phyloP scores from a whole-genome alignment of 2,113 vertebrate species.

The Atrichornis clamosus region DNA sequence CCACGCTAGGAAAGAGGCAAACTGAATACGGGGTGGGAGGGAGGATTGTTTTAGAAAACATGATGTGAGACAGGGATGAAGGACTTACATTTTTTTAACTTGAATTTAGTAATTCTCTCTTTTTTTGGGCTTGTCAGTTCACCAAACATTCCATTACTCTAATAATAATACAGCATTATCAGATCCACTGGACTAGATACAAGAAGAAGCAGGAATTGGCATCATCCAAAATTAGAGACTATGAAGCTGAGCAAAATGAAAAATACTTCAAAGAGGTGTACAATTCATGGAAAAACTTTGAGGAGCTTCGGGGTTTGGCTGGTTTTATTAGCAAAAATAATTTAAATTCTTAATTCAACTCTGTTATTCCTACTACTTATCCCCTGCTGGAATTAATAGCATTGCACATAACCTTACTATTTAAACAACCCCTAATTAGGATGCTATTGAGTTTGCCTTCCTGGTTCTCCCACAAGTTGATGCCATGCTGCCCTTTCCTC shows the following conservation, averaged over 20 bases:
- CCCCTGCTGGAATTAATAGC: neutral
- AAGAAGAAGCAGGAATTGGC: neutral
- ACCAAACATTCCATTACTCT: neutral
- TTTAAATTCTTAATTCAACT: slow-evolving; percentile 1
- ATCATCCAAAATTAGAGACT: neutral
- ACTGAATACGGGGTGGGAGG: neutral
- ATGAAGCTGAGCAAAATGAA: neutral
- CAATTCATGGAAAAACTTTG: neutral
- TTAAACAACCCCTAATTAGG: neutral
- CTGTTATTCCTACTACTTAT: neutral
- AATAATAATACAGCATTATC: neutral
- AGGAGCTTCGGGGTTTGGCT: neutral
- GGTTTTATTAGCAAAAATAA: neutral
- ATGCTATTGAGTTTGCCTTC: neutral
- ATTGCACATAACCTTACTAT: neutral
- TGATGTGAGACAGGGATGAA: neutral
- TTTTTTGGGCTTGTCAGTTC: neutral
- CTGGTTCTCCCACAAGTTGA: neutral
- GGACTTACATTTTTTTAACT: neutral
- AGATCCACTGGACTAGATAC: neutral
- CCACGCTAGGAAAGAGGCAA: neutral
- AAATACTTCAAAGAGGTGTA: neutral
- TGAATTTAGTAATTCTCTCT: neutral
- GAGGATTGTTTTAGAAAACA: neutral
- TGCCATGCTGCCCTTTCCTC: neutral